Conservation (phyloP, 2,888 invertebrate species). For the Apamea crenata region DNA sequence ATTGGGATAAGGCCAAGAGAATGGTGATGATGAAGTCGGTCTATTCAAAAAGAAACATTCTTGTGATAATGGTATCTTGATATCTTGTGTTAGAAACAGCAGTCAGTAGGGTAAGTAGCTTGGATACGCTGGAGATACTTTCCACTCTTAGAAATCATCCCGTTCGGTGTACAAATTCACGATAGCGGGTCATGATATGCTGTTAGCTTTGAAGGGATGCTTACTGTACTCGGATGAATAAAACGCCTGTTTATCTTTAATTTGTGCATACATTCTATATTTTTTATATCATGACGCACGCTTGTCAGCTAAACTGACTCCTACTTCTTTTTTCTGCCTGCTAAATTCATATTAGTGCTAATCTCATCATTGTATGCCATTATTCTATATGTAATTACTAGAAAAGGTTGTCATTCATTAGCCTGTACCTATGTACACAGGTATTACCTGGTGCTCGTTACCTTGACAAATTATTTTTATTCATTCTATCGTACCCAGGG, state of each 20-base stretch:
- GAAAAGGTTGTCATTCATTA: neutral
- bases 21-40: neutral
- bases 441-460: neutral
- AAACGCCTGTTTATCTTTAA: too few species aligned
- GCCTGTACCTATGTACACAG: neutral
- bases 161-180: conserved; percentile 1
- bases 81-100: neutral
- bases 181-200: neutral
- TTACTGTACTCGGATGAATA: too few species aligned
- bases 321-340: too few species aligned
- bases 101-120: neutral
- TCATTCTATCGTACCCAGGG: neutral
- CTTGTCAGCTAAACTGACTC: too few species aligned
- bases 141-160: neutral
- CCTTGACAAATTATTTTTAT: neutral
- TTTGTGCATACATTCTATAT: too few species aligned
- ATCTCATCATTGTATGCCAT: too few species aligned
- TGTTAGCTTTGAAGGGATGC: neutral
- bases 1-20: neutral
- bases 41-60: neutral
- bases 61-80: neutral
- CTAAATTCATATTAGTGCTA: too few species aligned
- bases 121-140: neutral
- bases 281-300: too few species aligned
- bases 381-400: too few species aligned